Conservation (phyloP, 2,113 vertebrate species). For the Pelvicachromis taeniatus region DNA sequence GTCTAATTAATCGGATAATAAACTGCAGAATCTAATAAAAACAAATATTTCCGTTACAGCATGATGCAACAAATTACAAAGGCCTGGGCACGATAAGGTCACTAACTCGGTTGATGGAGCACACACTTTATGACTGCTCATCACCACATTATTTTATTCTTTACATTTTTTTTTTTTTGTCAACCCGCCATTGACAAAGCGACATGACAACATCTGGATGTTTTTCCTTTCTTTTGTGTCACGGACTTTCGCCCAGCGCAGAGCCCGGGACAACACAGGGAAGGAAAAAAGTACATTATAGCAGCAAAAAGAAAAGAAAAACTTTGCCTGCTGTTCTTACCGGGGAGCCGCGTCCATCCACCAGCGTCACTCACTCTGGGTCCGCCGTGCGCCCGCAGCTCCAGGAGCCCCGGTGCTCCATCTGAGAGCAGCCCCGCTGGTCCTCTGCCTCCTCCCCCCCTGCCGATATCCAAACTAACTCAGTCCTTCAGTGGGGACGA, state of each 20-base stretch:
- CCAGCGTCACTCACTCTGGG: constrained; percentile 56
- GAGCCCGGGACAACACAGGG: not conserved
- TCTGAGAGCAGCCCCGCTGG: constrained; percentile 53
- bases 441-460: constrained; percentile 34
- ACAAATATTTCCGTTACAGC: not conserved
- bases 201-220: constrained; percentile 22
- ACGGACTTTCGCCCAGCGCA: not conserved
- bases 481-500: constrained; percentile 27
- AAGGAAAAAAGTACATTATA: not conserved
- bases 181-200: constrained; percentile 21
- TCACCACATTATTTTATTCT: not conserved
- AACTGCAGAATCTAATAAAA: not conserved
- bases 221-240: constrained; percentile 14
- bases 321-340: constrained; percentile 52
- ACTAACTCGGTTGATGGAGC: not conserved
- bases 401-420: constrained; percentile 62
- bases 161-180: not conserved
- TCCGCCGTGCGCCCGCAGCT: constrained; percentile 61
- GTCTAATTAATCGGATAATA: not conserved
- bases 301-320: not conserved
- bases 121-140: not conserved
- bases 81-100: not conserved
- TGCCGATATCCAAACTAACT: constrained; percentile 60
- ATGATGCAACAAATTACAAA: not conserved
- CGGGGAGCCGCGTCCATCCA: constrained; percentile 64